These are phyloP conservation scores for Hipposideros armiger DNA, from an alignment of 2,113 vertebrate species.

Conservation along the genomic window DNA sequence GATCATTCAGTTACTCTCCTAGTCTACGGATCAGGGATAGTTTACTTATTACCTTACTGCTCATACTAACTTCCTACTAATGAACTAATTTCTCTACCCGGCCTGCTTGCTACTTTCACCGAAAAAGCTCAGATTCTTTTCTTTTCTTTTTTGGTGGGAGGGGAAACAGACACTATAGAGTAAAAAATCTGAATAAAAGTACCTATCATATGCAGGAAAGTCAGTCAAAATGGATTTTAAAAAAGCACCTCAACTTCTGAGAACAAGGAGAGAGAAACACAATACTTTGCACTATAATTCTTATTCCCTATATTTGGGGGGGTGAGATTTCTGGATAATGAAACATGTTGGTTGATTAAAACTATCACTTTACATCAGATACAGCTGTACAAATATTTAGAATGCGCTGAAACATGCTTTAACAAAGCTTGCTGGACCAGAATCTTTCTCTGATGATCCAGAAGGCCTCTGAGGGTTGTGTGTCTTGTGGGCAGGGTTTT, in stretches of 20 bases:
- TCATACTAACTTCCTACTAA: conserved; percentile 39
- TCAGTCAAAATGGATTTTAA: conserved; percentile 29
- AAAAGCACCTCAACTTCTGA: conserved; percentile 31
- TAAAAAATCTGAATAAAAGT: conserved; percentile 52
- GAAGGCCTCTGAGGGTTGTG: neutral
- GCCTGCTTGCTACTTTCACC: neutral
- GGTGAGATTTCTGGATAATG: conserved; percentile 41
- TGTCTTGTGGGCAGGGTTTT: neutral
- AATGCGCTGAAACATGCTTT: conserved; percentile 1
- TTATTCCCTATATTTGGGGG: neutral
- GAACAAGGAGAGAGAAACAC: neutral
- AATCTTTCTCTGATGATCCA: conserved; percentile 30
- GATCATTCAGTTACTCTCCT: neutral
- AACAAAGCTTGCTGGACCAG: conserved; percentile 21
- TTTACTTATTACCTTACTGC: conserved; percentile 1
- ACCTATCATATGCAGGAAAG: neutral
- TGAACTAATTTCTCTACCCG: neutral
- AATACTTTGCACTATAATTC: neutral
- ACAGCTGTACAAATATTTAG: neutral
- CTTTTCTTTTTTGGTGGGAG: neutral
- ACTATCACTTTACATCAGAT: conserved; percentile 11
- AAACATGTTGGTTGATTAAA: conserved; percentile 46
- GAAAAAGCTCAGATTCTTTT: neutral
- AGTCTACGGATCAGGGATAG: neutral
- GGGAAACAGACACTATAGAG: neutral